These are phyloP conservation scores for Hypsopygia costalis DNA, from an alignment of 2,888 invertebrate species.

Conservation along the genomic window DNA sequence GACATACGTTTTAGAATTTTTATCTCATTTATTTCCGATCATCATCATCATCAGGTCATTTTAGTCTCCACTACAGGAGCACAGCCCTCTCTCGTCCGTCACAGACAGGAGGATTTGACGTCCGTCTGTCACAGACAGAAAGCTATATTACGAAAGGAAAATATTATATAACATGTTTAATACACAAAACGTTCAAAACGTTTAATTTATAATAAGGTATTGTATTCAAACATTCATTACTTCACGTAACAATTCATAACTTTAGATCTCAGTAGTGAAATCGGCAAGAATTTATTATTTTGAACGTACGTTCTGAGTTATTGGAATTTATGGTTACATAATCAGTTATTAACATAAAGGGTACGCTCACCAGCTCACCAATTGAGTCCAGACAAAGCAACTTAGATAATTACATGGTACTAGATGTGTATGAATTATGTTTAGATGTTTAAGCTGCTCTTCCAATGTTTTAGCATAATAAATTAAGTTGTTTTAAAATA, in stretches of 20 bases:
- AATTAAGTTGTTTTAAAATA: too few relatives aligned
- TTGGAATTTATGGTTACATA: slow-evolving; percentile 13
- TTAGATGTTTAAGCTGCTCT: slow-evolving; percentile 29
- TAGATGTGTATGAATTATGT: slow-evolving; percentile 29
- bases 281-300: not conserved
- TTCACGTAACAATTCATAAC: slow-evolving; percentile 2
- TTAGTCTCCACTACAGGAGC: too few relatives aligned
- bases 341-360: slow-evolving; percentile 16
- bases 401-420: slow-evolving; percentile 27
- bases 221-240: not conserved
- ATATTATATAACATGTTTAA: too few relatives aligned
- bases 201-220: slow-evolving; percentile 4
- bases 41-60: too few relatives aligned
- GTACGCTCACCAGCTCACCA: not conserved
- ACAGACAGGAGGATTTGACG: too few relatives aligned
- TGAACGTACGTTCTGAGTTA: not conserved
- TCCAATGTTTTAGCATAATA: too few relatives aligned
- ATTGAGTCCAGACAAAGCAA: slow-evolving; percentile 2
- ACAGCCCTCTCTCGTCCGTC: too few relatives aligned
- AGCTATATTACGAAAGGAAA: too few relatives aligned
- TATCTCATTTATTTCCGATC: too few relatives aligned
- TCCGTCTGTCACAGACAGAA: too few relatives aligned
- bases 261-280: not conserved
- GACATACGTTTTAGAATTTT: too few relatives aligned
- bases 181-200: too few relatives aligned